Conservation (phyloP, 2,113 vertebrate genomes). For the Aramus guarauna region DNA sequence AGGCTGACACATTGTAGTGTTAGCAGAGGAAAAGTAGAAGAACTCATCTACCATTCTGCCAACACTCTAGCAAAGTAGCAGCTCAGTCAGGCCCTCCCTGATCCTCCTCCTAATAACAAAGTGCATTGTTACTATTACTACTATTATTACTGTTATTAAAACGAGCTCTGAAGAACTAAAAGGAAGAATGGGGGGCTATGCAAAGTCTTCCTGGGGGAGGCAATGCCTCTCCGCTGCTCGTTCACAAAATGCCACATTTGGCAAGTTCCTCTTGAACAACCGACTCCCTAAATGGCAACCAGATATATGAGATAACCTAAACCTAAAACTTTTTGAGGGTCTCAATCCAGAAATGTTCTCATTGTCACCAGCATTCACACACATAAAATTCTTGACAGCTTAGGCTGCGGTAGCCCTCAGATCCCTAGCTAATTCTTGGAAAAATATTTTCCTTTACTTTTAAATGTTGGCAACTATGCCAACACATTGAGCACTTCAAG, state of each 20-base stretch:
- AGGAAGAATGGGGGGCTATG: neutral
- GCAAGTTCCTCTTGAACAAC: neutral
- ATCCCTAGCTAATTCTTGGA: neutral
- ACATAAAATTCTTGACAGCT: neutral
- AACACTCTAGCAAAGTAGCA: neutral
- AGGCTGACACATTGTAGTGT: neutral
- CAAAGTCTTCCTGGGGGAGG: neutral
- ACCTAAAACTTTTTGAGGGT: neutral
- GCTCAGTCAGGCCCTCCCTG: neutral
- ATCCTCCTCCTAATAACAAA: neutral
- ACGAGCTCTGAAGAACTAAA: neutral
- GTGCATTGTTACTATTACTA: neutral
- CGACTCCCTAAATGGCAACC: neutral
- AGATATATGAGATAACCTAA: neutral
- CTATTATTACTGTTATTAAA: neutral
- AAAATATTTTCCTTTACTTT: neutral
- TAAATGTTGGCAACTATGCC: neutral
- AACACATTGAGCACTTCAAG: neutral
- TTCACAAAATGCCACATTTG: neutral
- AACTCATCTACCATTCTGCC: neutral
- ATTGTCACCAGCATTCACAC: neutral
- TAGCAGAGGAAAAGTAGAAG: neutral
- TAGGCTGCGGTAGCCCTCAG: neutral
- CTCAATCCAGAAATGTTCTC: neutral
- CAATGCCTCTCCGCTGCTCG: neutral